Evolutionary conservation across 2,797 vertebrate genomes (phyloP).

Genomic region (Ceyx erithaca): DNA sequence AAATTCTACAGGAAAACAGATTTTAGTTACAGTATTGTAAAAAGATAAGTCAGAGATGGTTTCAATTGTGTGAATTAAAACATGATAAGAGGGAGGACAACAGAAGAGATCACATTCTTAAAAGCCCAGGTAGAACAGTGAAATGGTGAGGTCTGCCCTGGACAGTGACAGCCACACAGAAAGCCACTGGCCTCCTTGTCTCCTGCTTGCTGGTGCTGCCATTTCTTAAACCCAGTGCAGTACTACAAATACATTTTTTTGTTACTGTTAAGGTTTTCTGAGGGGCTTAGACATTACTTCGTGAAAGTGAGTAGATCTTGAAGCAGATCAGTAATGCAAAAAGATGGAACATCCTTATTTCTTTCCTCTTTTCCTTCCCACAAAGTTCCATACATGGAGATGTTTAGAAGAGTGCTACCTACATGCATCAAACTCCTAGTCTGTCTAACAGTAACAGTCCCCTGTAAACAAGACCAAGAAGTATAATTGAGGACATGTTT

Average conservation of each 20-base stretch:
- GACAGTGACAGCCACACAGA: background rate
- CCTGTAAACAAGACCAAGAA: background rate
- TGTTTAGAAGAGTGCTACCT: background rate
- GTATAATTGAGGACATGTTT: background rate
- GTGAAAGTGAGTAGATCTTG: background rate
- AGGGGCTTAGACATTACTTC: background rate
- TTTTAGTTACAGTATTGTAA: background rate
- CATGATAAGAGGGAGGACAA: background rate
- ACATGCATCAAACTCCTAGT: background rate
- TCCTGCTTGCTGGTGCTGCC: background rate
- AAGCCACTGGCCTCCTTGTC: background rate
- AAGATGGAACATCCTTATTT: background rate
- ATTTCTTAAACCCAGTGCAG: background rate
- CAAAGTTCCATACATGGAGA: background rate
- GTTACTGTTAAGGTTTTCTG: background rate
- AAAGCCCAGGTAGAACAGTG: background rate
- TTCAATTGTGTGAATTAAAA: background rate
- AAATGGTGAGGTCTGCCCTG: background rate
- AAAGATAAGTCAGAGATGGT: background rate
- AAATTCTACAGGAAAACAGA: background rate
- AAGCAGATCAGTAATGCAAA: background rate
- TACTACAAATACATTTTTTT: background rate
- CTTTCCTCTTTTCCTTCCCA: background rate
- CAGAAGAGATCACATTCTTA: background rate
- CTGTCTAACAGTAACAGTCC: background rate